A percentile compares a stretch with the other conserved stretches of the same genome.
Evolutionary conservation across 2,797 vertebrate species (phyloP).

Genomic region (Champsocephalus esox): DNA sequence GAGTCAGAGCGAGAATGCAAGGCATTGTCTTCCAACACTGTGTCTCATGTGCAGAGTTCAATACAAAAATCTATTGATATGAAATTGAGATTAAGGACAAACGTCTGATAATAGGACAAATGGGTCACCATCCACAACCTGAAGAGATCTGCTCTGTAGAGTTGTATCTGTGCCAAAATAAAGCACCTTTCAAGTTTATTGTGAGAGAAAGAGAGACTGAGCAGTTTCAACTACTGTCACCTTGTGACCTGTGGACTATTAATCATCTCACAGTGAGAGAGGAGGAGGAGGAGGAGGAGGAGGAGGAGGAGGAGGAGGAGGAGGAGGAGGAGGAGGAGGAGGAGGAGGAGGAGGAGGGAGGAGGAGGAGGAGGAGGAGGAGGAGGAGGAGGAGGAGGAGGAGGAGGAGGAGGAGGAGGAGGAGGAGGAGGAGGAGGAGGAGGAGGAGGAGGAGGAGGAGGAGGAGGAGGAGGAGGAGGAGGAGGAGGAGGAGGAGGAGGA

Average conservation of each 20-base stretch:
- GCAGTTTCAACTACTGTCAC: slow-evolving; percentile 61
- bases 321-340: too few relatives aligned
- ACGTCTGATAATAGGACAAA: neutral
- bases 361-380: too few relatives aligned
- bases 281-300: too few relatives aligned
- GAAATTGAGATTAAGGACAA: slow-evolving; percentile 3
- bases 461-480: too few relatives aligned
- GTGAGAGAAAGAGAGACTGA: slow-evolving; percentile 55
- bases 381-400: neutral
- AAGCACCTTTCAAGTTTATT: slow-evolving; percentile 50
- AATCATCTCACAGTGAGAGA: slow-evolving; percentile 48
- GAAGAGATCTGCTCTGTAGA: slow-evolving; percentile 17
- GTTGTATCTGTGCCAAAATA: slow-evolving; percentile 42
- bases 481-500: too few relatives aligned
- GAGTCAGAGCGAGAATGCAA: neutral
- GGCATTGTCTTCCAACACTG: neutral
- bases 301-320: too few relatives aligned
- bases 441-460: neutral
- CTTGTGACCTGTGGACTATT: slow-evolving; percentile 65
- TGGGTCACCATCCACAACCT: neutral
- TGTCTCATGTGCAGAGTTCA: slow-evolving; percentile 2
- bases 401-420: too few relatives aligned
- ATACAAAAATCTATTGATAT: neutral
- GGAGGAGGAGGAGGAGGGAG: too few relatives aligned
- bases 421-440: too few relatives aligned